Evolutionary conservation across 1,140 invertebrate species (phyloP).

Genomic region (Trigoniulus corallinus): DNA sequence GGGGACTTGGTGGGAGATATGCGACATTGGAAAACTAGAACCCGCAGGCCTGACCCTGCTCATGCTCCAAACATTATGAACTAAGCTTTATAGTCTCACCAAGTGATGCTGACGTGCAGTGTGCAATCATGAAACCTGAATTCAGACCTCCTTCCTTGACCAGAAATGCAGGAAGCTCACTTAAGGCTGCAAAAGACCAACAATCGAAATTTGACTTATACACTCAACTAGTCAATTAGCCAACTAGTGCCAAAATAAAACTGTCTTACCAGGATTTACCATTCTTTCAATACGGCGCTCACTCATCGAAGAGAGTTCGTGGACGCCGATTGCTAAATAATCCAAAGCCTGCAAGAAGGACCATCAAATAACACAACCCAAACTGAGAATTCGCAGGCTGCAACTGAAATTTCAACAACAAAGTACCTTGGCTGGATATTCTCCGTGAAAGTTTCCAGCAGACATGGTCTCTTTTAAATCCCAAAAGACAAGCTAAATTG

Average conservation of each 20-base stretch:
- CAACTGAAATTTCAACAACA: background rate
- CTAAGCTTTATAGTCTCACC: conserved; percentile 25
- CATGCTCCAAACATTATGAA: no score
- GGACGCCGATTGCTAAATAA: conserved; percentile 52
- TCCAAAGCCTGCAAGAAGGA: conserved; percentile 34
- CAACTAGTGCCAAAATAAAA: background rate
- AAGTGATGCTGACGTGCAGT: conserved; percentile 50
- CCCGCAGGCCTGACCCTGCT: no score
- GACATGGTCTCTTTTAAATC: conserved; percentile 50
- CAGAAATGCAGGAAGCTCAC: conserved; percentile 49
- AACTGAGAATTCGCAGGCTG: background rate
- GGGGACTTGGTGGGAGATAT: no score
- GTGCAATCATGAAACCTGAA: conserved; percentile 59
- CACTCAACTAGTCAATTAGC: no score
- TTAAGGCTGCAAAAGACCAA: conserved; percentile 30
- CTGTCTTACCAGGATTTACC: conserved; percentile 42
- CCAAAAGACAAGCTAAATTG: conserved; percentile 43
- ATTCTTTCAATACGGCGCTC: conserved; percentile 49
- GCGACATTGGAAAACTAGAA: no score
- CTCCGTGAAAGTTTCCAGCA: conserved; percentile 51
- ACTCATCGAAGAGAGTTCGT: conserved; percentile 53
- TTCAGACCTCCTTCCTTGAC: conserved; percentile 52
- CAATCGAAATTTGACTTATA: no score
- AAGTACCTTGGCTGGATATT: conserved; percentile 51
- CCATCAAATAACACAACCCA: conserved; percentile 4